These are phyloP conservation scores for Stegodyphus mimosarum DNA, from an alignment of 1,140 invertebrate species.

Conservation along the genomic window DNA sequence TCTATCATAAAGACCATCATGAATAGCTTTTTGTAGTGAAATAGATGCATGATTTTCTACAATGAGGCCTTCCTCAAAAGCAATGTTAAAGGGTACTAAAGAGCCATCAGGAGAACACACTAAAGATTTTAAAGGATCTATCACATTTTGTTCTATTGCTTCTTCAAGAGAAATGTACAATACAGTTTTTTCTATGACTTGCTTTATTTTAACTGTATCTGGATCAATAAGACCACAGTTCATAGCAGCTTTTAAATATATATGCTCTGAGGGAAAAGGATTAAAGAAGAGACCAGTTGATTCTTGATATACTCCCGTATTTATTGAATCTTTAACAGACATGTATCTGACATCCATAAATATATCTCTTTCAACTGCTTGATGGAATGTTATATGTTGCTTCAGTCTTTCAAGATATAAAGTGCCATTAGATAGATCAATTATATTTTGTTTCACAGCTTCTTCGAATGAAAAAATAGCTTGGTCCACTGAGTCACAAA, in stretches of 20 bases:
- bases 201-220: conserved; percentile 84
- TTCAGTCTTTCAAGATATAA: conserved; percentile 73
- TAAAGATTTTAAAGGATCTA: conserved; percentile 79
- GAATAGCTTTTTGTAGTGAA: conserved; percentile 86
- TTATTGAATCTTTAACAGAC: conserved; percentile 84
- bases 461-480: conserved; percentile 83
- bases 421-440: conserved; percentile 80
- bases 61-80: conserved; percentile 82
- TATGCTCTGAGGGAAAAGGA: conserved; percentile 78
- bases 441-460: conserved; percentile 81
- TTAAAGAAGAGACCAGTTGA: conserved; percentile 82
- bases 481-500: conserved; percentile 75
- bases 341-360: conserved; percentile 84
- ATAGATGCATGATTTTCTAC: conserved; percentile 83
- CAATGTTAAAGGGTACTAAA: conserved; percentile 81
- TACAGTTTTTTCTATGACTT: conserved; percentile 80
- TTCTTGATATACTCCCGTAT: conserved; percentile 84
- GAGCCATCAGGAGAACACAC: conserved; percentile 79
- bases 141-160: conserved; percentile 81
- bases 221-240: conserved; percentile 81
- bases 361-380: conserved; percentile 86
- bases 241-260: conserved; percentile 81
- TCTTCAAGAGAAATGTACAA: conserved; percentile 78
- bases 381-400: conserved; percentile 81
- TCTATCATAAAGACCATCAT: conserved; percentile 86